Evolutionary conservation across 2,113 vertebrate species (phyloP).

Genomic region (Cyanoliseus patagonus): DNA sequence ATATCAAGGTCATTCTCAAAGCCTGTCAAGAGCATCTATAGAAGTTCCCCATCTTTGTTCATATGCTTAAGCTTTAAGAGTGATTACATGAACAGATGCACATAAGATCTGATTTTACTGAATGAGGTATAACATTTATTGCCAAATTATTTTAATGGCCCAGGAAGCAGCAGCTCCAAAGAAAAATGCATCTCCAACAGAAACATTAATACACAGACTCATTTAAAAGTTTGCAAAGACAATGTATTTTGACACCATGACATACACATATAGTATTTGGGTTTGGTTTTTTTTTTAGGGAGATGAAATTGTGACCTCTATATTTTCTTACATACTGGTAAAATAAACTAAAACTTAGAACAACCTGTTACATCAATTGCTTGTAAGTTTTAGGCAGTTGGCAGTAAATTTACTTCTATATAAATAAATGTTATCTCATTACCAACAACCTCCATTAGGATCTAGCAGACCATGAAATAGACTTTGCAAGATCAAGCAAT

Average conservation of each 20-base stretch:
- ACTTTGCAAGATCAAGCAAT: constrained; percentile 77
- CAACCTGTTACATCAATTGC: constrained; percentile 42
- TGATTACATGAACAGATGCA: constrained; percentile 7
- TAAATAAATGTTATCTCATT: constrained; percentile 83
- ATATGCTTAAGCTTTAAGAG: neutral
- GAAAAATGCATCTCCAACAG: neutral
- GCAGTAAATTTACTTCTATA: constrained; percentile 76
- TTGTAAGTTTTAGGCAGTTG: constrained; percentile 62
- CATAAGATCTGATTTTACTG: constrained; percentile 20
- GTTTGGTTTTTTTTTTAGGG: neutral
- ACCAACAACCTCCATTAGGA: constrained; percentile 76
- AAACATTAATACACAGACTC: neutral
- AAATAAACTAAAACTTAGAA: constrained; percentile 18
- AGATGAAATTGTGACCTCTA: neutral
- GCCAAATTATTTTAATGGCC: constrained; percentile 24
- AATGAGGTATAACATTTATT: constrained; percentile 39
- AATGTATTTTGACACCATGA: neutral
- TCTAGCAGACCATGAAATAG: constrained; percentile 82
- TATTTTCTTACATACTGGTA: constrained; percentile 6
- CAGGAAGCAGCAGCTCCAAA: constrained; percentile 19
- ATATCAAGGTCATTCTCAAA: constrained; percentile 62
- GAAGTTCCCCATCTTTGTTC: neutral
- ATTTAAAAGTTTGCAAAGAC: neutral
- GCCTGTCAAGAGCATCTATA: neutral
- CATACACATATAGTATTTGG: neutral